Base-by-base conservation (phyloP, 1,140 invertebrate genomes). In the Drosophila burlai region DNA sequence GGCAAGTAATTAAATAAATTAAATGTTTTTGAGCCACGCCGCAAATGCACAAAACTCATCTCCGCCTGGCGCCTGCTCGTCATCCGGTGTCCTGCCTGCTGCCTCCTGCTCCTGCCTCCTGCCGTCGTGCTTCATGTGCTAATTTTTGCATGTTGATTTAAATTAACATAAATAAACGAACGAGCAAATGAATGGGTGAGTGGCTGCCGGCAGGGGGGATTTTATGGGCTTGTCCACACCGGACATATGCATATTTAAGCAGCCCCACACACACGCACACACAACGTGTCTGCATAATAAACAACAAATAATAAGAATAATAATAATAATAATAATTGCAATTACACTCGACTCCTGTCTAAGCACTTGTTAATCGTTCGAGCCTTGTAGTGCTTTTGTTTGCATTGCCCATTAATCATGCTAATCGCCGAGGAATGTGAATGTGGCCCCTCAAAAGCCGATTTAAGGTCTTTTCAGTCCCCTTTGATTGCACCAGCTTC, bases 131-230 rank as follows among this genome's bases (percentile, higher is more conserved):
- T 68, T 77, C 76, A 79, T 79, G 76, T 79, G 76, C 76, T 79
- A 79, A 79, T 79, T 79, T 79, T 79, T 79, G 76, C 76, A 79
- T 79, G 76, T 79, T 79, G 76, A 79, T 79, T 79, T 78, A 79
- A 79, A 79, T 79, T 79, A 79, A 79, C 76, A 79, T 79, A 79
- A 79, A 79, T 79, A 79, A 79, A 79, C 76, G 76, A 71, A 71
- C 64, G 75, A 76, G 74, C 74, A 76, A 76, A 55, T 61, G 64
- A 76, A 66, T 61, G 75, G 46, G 54, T 65, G 50, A 76, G 63
- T 57, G 74, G 31, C 43, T 73, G 68, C 21, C 26, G 59, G 9
- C 36, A 29, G 61, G 34, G 38, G 52, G 52, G 42, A 15, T 10
- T 58, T 49, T 74, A 36, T 76, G 55, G 62, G 43, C 57, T 45